phyloP scores from a whole-genome alignment of 2,113 vertebrate genomes.

The Brachyistius frenatus region DNA sequence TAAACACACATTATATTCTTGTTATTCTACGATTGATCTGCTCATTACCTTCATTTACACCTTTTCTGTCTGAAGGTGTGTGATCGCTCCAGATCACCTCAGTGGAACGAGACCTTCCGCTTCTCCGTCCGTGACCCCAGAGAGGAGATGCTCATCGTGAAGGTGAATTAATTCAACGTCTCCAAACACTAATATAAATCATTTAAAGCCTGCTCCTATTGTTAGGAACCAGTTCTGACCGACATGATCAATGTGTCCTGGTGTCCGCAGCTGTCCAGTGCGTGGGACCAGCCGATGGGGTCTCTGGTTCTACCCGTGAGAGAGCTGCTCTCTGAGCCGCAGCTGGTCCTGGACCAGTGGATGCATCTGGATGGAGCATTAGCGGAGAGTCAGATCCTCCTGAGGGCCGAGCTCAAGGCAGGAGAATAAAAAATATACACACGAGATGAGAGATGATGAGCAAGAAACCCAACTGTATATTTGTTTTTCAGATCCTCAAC shows the following conservation, averaged over 20 bases:
- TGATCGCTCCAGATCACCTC: constrained; percentile 82
- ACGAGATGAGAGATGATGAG: background rate
- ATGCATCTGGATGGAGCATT: constrained; percentile 82
- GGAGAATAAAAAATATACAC: constrained; percentile 11
- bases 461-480: background rate
- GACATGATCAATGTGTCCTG: background rate
- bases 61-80: constrained; percentile 78
- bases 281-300: constrained; percentile 85
- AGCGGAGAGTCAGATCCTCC: constrained; percentile 86
- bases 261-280: constrained; percentile 76
- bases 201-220: background rate
- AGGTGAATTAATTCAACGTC: constrained; percentile 77
- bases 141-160: constrained; percentile 87
- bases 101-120: constrained; percentile 89
- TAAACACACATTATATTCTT: background rate
- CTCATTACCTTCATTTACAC: background rate
- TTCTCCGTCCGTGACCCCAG: constrained; percentile 86
- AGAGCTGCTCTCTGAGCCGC: constrained; percentile 84
- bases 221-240: background rate
- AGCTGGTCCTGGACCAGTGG: constrained; percentile 88
- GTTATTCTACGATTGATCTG: background rate
- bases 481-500: constrained; percentile 69
- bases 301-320: constrained; percentile 85
- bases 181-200: background rate
- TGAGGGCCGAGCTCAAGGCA: constrained; percentile 90